Evolutionary conservation across 64 coral and sea anemone species (phyloP).

Genomic region (Trachythela sp.): DNA sequence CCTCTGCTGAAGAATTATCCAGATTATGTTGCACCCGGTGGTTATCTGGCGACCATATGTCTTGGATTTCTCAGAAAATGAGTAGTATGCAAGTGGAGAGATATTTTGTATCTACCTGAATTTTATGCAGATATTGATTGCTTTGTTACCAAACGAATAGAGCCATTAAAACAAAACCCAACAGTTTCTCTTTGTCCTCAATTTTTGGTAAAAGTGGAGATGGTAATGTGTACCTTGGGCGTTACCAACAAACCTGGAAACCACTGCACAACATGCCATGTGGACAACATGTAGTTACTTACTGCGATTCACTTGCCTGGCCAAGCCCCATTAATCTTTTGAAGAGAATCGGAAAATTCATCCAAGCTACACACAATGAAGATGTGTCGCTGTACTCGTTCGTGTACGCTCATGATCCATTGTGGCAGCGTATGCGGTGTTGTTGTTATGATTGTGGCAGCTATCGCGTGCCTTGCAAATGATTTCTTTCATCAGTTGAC

Average conservation of each 20-base stretch:
- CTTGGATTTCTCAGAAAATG: constrained; percentile 6
- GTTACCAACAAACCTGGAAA: not conserved
- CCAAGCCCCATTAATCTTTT: constrained; percentile 14
- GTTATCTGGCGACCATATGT: constrained; percentile 35
- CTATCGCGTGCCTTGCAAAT: constrained; percentile 29
- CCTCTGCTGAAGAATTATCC: not conserved
- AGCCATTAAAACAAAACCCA: not conserved
- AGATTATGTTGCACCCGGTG: constrained; percentile 27
- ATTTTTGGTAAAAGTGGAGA: not conserved
- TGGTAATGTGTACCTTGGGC: constrained; percentile 31
- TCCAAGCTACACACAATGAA: constrained; percentile 1
- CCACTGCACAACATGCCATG: constrained; percentile 31
- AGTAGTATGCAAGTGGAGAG: constrained; percentile 1
- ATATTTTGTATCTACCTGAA: not conserved
- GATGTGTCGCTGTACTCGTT: not conserved
- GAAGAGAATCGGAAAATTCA: constrained; percentile 2
- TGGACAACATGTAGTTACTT: constrained; percentile 7
- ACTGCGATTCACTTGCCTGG: constrained; percentile 47
- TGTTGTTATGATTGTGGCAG: constrained; percentile 31
- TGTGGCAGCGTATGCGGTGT: constrained; percentile 30
- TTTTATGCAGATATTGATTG: not conserved
- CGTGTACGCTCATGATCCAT: not conserved
- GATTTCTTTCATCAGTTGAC: not conserved
- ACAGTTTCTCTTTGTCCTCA: constrained; percentile 15
- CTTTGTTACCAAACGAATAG: not conserved